These are phyloP conservation scores for Umimayanthus chanpuru DNA, from an alignment of 92 coral and sea anemone species.

Conservation along the genomic window DNA sequence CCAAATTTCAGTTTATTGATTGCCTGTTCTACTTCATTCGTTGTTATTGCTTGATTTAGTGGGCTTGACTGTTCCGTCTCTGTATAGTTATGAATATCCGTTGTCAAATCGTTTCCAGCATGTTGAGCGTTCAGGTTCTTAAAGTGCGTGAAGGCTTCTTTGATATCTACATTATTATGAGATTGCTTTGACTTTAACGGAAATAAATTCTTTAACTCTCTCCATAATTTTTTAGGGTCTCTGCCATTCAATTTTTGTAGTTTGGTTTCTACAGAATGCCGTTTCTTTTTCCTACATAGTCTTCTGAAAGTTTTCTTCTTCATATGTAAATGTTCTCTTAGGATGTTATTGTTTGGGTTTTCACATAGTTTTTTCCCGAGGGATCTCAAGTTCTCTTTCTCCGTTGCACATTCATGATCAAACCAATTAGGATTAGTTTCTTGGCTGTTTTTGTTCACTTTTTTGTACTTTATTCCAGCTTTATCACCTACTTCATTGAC, in stretches of 20 bases:
- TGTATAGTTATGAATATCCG: slow-evolving; percentile 11
- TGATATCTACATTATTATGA: slow-evolving; percentile 21
- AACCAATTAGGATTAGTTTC: slow-evolving; percentile 27
- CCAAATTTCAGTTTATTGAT: slow-evolving; percentile 15
- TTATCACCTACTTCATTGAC: slow-evolving; percentile 22
- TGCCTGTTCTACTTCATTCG: slow-evolving; percentile 15
- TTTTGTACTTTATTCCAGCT: slow-evolving; percentile 26
- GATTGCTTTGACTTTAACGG: slow-evolving; percentile 28
- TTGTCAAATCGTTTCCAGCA: slow-evolving; percentile 18
- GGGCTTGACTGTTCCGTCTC: background rate
- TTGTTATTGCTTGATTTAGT: slow-evolving; percentile 10
- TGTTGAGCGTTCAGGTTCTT: slow-evolving; percentile 32
- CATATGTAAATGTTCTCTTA: slow-evolving; percentile 29
- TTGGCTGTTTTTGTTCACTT: slow-evolving; percentile 23
- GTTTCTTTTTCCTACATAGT: slow-evolving; percentile 32
- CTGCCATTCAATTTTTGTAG: slow-evolving; percentile 11
- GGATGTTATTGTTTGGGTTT: slow-evolving; percentile 21
- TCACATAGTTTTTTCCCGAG: slow-evolving; percentile 23
- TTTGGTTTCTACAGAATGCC: slow-evolving; percentile 16
- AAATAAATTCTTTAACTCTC: slow-evolving; percentile 19
- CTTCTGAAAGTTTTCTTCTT: slow-evolving; percentile 25
- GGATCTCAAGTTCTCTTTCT: slow-evolving; percentile 37
- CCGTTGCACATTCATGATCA: slow-evolving; percentile 25
- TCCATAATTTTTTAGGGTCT: slow-evolving; percentile 17
- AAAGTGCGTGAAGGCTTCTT: slow-evolving; percentile 13